A percentile compares a stretch with the other conserved stretches of the same genome.
Conservation (phyloP, 2,888 invertebrate species). For the Drosophila sordidula region DNA sequence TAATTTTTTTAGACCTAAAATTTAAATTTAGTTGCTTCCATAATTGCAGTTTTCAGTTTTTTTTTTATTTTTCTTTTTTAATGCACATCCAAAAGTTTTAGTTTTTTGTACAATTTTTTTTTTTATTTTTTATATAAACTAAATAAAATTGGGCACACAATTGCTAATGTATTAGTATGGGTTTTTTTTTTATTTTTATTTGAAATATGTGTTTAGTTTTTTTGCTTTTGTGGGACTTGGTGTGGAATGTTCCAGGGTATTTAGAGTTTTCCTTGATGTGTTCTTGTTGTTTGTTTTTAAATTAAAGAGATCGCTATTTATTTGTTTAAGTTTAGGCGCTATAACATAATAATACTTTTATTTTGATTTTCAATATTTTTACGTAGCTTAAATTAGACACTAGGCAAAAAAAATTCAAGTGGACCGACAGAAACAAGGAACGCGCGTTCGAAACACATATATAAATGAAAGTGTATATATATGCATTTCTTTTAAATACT, state of each 20-base stretch:
- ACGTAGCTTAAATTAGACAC: constrained; percentile 28
- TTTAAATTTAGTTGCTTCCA: constrained; percentile 78
- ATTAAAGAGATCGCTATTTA: constrained; percentile 77
- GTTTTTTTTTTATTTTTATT: constrained; percentile 32
- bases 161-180: constrained; percentile 48
- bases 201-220: constrained; percentile 30
- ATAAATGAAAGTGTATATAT: constrained; percentile 14
- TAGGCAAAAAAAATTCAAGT: constrained; percentile 47
- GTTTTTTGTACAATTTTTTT: neutral
- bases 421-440: constrained; percentile 53
- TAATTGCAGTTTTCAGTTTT: constrained; percentile 39
- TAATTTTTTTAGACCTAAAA: constrained; percentile 73
- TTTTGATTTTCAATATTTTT: constrained; percentile 44
- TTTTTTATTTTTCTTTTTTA: constrained; percentile 23
- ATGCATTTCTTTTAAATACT: constrained; percentile 17
- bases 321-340: constrained; percentile 62
- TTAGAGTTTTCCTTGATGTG: constrained; percentile 20
- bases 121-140: constrained; percentile 42
- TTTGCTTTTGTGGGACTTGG: constrained; percentile 32
- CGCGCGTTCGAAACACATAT: constrained; percentile 40
- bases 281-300: constrained; percentile 47
- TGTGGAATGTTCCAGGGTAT: constrained; percentile 69
- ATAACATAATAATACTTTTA: constrained; percentile 75
- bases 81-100: constrained; percentile 61
- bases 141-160: constrained; percentile 80